phyloP scores from a whole-genome alignment of 2,113 vertebrate species.

The Hyperoodon ampullatus region DNA sequence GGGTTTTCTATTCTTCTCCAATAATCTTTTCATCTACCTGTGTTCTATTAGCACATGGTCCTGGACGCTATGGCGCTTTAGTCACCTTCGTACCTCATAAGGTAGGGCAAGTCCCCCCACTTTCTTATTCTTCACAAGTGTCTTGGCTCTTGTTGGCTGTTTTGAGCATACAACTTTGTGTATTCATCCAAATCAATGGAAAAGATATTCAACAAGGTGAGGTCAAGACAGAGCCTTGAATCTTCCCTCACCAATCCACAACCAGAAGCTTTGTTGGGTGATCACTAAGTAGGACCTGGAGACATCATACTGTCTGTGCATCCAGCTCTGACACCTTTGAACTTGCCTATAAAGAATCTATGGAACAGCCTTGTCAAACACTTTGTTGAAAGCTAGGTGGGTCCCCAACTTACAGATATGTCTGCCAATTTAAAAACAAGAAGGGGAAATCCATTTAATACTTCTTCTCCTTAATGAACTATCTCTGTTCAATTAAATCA shows the following conservation, averaged over 20 bases:
- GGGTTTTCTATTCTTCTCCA: rapidly evolving
- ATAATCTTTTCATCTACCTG: rapidly evolving
- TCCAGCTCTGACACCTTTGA: background rate
- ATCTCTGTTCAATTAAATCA: background rate
- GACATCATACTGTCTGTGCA: rapidly evolving
- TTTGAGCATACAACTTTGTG: background rate
- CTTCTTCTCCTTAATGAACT: background rate
- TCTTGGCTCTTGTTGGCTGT: background rate
- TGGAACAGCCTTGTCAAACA: background rate
- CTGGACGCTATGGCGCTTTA: rapidly evolving
- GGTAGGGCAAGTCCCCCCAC: background rate
- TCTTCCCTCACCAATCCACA: rapidly evolving
- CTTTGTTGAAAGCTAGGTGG: background rate
- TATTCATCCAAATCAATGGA: rapidly evolving
- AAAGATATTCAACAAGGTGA: background rate
- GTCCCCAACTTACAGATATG: rapidly evolving
- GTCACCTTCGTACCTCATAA: rapidly evolving
- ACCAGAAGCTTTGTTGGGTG: rapidly evolving
- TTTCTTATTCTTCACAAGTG: rapidly evolving
- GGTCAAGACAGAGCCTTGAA: rapidly evolving
- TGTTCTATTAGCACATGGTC: rapidly evolving
- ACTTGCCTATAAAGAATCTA: background rate
- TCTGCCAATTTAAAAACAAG: background rate
- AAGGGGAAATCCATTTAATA: background rate
- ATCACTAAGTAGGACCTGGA: no score